Percentiles rank a stretch among this genome's conserved stretches.
Conservation (phyloP, 2,113 vertebrate genomes). For the Chelonoidis abingdonii region DNA sequence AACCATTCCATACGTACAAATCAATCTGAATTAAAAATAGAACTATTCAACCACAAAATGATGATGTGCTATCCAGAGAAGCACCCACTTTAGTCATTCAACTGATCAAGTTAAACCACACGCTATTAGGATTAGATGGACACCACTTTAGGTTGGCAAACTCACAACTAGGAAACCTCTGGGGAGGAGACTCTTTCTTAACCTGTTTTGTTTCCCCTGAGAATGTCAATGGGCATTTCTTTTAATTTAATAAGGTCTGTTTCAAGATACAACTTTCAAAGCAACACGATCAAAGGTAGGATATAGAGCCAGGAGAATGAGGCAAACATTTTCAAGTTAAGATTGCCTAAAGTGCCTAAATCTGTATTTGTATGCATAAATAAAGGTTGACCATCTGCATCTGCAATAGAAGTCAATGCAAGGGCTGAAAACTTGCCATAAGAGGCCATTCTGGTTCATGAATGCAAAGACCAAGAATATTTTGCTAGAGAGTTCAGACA, state of each 20-base stretch:
- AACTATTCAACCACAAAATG: constrained; percentile 29
- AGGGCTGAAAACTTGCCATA: not conserved
- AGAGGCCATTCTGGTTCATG: not conserved
- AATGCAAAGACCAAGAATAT: not conserved
- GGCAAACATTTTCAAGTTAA: not conserved
- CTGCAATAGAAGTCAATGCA: not conserved
- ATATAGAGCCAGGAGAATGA: not conserved
- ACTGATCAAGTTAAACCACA: not conserved
- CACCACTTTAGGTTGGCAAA: not conserved
- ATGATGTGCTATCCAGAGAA: constrained; percentile 27
- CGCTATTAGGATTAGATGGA: constrained; percentile 17
- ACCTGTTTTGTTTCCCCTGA: not conserved
- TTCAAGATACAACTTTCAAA: not conserved
- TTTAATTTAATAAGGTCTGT: not conserved
- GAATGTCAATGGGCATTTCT: not conserved
- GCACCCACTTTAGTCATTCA: constrained; percentile 37
- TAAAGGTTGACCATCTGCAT: not conserved
- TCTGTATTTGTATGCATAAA: not conserved
- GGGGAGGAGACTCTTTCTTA: not conserved
- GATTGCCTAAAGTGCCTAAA: not conserved
- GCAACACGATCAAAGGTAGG: not conserved
- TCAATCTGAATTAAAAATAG: constrained; percentile 44
- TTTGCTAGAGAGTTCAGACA: not conserved
- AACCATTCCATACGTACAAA: constrained; percentile 15
- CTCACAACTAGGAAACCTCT: not conserved